These are phyloP conservation scores for Acinonyx jubatus DNA, from an alignment of 2,113 vertebrate species.

Conservation along the genomic window DNA sequence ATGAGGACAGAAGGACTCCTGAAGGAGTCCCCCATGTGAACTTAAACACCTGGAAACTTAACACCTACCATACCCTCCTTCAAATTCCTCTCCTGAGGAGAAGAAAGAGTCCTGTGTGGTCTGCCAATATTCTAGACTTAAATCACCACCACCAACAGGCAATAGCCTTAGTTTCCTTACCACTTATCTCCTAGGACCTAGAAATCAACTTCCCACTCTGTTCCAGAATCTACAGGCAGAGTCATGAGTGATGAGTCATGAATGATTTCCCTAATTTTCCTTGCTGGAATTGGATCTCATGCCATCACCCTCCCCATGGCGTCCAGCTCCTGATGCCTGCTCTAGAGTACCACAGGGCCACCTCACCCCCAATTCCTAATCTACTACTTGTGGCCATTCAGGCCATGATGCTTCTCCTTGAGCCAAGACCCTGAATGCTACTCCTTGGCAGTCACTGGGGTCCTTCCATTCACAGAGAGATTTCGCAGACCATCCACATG, in stretches of 20 bases:
- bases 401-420: background rate
- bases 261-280: background rate
- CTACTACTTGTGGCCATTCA: background rate
- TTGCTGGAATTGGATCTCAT: background rate
- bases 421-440: background rate
- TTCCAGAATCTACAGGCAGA: background rate
- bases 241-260: background rate
- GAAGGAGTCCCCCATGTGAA: background rate
- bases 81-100: background rate
- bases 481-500: background rate
- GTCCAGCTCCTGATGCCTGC: background rate
- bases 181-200: background rate
- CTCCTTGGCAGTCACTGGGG: background rate
- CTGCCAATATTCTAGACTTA: background rate
- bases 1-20: background rate
- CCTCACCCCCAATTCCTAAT: background rate
- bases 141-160: background rate
- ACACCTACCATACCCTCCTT: accelerated
- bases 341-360: background rate
- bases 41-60: background rate
- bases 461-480: background rate
- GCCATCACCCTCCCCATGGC: background rate
- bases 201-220: background rate
- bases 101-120: background rate
- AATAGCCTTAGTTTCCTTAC: background rate